Conservation (phyloP, 1,140 invertebrate species). For the Drosophila varians region DNA sequence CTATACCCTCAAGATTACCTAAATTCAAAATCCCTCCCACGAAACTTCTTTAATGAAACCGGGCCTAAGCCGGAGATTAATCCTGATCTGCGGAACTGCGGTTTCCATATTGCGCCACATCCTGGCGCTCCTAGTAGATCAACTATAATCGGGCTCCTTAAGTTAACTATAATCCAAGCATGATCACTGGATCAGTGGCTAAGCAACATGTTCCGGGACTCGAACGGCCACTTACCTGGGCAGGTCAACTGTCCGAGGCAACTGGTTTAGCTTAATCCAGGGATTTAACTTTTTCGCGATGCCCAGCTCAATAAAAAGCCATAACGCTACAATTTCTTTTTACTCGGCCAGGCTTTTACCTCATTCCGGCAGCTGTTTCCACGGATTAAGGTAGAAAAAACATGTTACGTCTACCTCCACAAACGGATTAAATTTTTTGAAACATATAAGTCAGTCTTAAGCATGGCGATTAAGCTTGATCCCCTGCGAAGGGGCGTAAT, state of each 20-base stretch:
- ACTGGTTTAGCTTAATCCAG: conserved; percentile 67
- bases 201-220: conserved; percentile 49
- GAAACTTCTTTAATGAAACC: conserved; percentile 4
- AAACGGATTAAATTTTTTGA: conserved; percentile 77
- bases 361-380: conserved; percentile 65
- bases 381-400: conserved; percentile 51
- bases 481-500: conserved; percentile 72
- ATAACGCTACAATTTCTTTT: conserved; percentile 56
- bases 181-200: conserved; percentile 56
- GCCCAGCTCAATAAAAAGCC: conserved; percentile 41
- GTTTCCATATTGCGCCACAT: conserved; percentile 66
- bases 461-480: conserved; percentile 76
- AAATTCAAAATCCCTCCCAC: neutral
- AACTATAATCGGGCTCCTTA: conserved; percentile 59
- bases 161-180: conserved; percentile 72
- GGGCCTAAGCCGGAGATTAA: conserved; percentile 60
- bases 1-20: too few relatives aligned
- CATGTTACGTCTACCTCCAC: conserved; percentile 50
- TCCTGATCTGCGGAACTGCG: conserved; percentile 53
- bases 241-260: conserved; percentile 17
- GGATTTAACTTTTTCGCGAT: conserved; percentile 61
- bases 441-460: conserved; percentile 71
- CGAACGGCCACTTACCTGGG: conserved; percentile 17
- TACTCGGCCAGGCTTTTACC: conserved; percentile 43
- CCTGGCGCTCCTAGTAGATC: conserved; percentile 53